Base-by-base conservation (phyloP, 2,797 vertebrate genomes). In the Ctenopoma kingsleyae region DNA sequence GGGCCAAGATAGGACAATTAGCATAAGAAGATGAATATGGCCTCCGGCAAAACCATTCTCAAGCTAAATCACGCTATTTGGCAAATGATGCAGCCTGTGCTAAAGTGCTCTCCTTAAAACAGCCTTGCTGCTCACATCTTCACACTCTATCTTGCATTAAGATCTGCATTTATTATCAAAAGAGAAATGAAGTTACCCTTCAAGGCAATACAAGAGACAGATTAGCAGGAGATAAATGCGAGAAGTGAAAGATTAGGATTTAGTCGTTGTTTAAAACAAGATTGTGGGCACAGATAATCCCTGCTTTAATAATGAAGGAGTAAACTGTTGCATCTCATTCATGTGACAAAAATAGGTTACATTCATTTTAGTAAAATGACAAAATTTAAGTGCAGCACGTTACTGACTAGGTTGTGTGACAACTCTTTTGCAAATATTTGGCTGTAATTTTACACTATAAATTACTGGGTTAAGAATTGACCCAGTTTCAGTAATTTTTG, bases 91-190 rank as follows among this genome's bases (percentile, higher is more conserved):
- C 64, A 68, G 51, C 36, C 43, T 49, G 50, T 59, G 49, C 17
- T 22, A 64, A 72, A 68, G 55, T 58, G 27, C 53, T 3, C 0
- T 50, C 41, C 36, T 57, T 61, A 60, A 71, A 76, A 70, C 47
- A 67, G 43, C 16, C 69, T 61, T 12, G 20, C 20, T 74, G 32
- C 41, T 79, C 44, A 58, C 25, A 66, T 76, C 49, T 71, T 68
- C 54, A 75, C 71, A 58, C 57, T 73, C 48, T 50, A 48, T 22
- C 20, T 54, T 49, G 44, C 68, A 79, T 77, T 68, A 65, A 78
- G 74, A 83, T 68, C 27, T 52, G 58, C 67, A 80, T 82, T 66
- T 83, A 49, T 81, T 75, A 66, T 68, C 32, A 65, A 40, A 6
- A 40, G 71, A 74, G 49, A 62, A 74, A 74, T 32, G 35, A 82